Conservation (phyloP, 2,797 vertebrate genomes). For the Urocyon cinereoargenteus region DNA sequence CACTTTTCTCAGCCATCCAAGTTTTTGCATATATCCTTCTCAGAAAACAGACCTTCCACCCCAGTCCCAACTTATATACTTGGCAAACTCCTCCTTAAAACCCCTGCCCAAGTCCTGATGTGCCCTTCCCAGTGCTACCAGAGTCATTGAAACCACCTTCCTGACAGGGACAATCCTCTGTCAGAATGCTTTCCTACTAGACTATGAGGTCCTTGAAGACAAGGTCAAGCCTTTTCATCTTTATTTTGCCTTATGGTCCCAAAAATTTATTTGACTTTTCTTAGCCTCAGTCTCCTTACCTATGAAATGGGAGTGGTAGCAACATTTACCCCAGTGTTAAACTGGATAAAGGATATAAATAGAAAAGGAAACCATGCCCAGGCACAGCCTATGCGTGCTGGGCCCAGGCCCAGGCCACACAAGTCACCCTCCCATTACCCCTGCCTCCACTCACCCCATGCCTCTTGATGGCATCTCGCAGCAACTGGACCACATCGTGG, state of each 20-base stretch:
- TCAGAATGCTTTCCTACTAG: background rate
- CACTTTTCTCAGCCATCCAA: background rate
- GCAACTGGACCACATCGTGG: conserved; percentile 90
- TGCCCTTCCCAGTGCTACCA: background rate
- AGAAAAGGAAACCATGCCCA: background rate
- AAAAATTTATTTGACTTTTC: background rate
- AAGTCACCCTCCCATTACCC: background rate
- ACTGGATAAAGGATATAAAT: background rate
- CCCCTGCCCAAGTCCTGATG: background rate
- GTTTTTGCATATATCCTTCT: background rate
- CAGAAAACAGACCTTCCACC: background rate
- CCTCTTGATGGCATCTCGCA: conserved; percentile 89
- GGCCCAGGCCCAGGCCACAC: background rate
- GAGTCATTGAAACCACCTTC: background rate
- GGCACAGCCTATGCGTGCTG: background rate
- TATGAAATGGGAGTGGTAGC: background rate
- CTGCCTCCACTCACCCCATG: conserved; percentile 85
- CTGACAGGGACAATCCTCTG: background rate
- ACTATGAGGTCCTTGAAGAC: background rate
- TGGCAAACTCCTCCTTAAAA: background rate
- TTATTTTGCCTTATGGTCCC: background rate
- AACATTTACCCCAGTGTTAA: background rate
- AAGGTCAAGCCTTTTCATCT: background rate
- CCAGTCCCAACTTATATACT: background rate
- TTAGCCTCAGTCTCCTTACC: background rate